Percentiles rank a stretch among this genome's conserved stretches.
Evolutionary conservation across 2,888 invertebrate species (phyloP).

Genomic region (Agonopterix heracliana): DNA sequence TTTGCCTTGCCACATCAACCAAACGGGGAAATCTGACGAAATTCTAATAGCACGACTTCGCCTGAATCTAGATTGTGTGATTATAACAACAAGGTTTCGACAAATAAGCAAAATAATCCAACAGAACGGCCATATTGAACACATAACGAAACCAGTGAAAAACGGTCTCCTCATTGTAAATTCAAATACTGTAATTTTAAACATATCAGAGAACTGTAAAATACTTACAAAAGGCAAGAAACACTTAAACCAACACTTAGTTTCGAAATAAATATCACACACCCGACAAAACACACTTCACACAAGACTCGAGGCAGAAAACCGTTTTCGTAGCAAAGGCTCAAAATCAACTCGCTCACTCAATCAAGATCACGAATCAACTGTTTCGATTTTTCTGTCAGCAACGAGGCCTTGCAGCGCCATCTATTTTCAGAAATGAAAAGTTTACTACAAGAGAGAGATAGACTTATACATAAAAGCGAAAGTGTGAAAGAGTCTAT

Average conservation of each 20-base stretch:
- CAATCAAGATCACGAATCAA: not conserved
- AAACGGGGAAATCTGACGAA: constrained; percentile 14
- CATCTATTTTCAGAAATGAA: constrained; percentile 30
- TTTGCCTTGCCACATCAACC: constrained; percentile 66
- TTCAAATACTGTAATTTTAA: not conserved
- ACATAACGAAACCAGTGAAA: constrained; percentile 32
- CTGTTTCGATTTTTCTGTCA: constrained; percentile 49
- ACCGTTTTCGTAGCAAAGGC: constrained; percentile 64
- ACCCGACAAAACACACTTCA: constrained; percentile 59
- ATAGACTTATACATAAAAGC: constrained; percentile 1
- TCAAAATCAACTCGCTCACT: constrained; percentile 25
- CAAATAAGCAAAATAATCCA: constrained; percentile 36
- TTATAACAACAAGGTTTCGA: constrained; percentile 15
- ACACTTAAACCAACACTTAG: constrained; percentile 54
- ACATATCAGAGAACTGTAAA: not conserved
- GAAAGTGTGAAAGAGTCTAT: not conserved
- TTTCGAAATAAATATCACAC: constrained; percentile 54
- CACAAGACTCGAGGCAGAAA: constrained; percentile 72
- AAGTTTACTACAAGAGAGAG: constrained; percentile 9
- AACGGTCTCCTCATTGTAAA: constrained; percentile 18
- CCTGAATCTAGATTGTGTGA: constrained; percentile 6
- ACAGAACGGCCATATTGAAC: constrained; percentile 74
- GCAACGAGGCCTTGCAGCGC: constrained; percentile 19
- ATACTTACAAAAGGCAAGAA: constrained; percentile 65
- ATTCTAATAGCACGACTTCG: constrained; percentile 5